Evolutionary conservation across 2,888 invertebrate species (phyloP).

Genomic region (Synergus gifuensis): DNA sequence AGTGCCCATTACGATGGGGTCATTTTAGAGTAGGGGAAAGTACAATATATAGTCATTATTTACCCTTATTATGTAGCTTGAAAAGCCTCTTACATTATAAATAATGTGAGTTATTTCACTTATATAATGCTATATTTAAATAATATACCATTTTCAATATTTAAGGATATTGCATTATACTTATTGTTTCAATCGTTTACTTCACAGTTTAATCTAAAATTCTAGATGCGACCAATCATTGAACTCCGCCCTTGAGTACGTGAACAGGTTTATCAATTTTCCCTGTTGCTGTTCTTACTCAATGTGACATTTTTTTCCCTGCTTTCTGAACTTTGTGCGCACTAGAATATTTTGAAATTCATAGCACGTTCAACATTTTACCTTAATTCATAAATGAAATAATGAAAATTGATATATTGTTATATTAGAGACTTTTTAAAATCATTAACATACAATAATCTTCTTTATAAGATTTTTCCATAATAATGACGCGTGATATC

Average conservation of each 20-base stretch:
- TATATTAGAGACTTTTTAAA: neutral
- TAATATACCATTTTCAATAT: neutral
- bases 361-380: neutral
- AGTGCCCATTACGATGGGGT: neutral
- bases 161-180: neutral
- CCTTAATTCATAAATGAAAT: neutral
- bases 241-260: conserved; percentile 3
- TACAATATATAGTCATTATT: neutral
- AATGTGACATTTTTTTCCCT: conserved; percentile 1
- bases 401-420: neutral
- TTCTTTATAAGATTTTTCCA: neutral
- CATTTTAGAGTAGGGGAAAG: neutral
- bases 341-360: neutral
- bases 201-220: neutral
- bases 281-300: neutral
- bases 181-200: neutral
- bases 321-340: neutral
- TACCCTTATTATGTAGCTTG: neutral
- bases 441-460: neutral
- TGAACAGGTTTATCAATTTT: neutral
- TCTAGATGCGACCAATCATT: neutral
- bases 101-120: neutral
- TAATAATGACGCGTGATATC: neutral
- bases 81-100: neutral
- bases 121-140: neutral